Conservation (phyloP, 2,888 invertebrate genomes). For the Trachelus troglodyta region DNA sequence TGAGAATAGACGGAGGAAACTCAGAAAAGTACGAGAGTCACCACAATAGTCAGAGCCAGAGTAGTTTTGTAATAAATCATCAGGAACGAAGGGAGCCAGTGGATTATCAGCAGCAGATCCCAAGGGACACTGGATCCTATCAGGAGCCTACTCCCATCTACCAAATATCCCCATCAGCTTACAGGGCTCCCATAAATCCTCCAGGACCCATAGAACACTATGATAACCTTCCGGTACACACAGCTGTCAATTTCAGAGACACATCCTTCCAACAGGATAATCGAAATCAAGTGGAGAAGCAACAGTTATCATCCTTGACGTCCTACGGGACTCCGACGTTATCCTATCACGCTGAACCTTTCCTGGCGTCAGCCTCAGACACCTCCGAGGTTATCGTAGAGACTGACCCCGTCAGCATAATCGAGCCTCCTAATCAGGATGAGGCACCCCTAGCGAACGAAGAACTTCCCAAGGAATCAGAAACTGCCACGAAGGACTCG, state of each 20-base stretch:
- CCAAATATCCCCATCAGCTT: not conserved
- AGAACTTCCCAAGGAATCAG: slow-evolving; percentile 2
- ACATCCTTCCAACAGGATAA: slow-evolving; percentile 5
- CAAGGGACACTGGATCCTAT: not conserved
- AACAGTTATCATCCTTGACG: slow-evolving; percentile 12
- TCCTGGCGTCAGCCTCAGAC: slow-evolving; percentile 13
- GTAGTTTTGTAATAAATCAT: too few relatives aligned
- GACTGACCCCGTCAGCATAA: not conserved
- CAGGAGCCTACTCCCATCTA: slow-evolving; percentile 9
- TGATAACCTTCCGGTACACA: not conserved
- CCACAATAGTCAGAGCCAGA: not conserved
- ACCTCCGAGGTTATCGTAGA: not conserved
- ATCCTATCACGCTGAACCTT: slow-evolving; percentile 6
- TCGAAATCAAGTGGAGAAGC: not conserved
- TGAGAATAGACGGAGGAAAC: too few relatives aligned
- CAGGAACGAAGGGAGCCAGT: too few relatives aligned
- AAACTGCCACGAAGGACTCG: not conserved
- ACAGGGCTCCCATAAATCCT: slow-evolving; percentile 8
- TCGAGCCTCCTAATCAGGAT: not conserved
- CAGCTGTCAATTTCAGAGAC: slow-evolving; percentile 3
- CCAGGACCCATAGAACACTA: slow-evolving; percentile 2
- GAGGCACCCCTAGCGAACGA: not conserved
- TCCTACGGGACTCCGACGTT: slow-evolving; percentile 18
- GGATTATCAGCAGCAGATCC: not conserved
- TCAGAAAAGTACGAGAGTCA: not conserved